Base-by-base conservation (phyloP, 1,140 invertebrate genomes). In the Neodiprion fabricii region DNA sequence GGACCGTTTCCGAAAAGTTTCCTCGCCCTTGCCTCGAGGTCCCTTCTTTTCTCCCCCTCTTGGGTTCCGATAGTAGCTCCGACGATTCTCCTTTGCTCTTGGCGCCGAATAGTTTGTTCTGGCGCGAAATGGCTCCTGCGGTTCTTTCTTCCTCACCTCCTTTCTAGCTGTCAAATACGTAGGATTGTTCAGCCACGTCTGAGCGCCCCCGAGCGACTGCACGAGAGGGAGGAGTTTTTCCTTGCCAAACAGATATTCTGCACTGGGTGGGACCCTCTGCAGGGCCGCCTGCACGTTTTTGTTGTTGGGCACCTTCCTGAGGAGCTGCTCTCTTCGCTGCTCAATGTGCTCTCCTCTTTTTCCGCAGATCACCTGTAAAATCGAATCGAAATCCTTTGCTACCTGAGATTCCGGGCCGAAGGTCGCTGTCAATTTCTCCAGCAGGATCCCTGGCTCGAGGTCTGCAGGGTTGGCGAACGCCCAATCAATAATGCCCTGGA, bases 281-380 rank as follows among this genome's bases (percentile, higher is more conserved):
- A 77, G 61, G 17, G 50, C 69, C 65, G 76, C 70, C 68, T 77
- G 71, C 7, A 74, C 23, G 21, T 67, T 71, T 12, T 47, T 9
- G 68, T 47, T 9, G 68, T 73, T 76, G 21, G 10, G 67, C 28
- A 67, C 65, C 21, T 71, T 67, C 17, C 47, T 67, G 12, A 77
- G 47, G 66, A 78, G 70, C 10, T 68, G 48, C 23, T 79, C 75
- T 8, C 80, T 67, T 53, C 79, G 48, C 14, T 69, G 21, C 48
- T 80, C 78, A 9, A 79, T 74, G 47, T 78, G 79, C 70, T 80
- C 74, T 5, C 76, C 66, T 8, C 79, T 69, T 77, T 76, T 78
- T 7, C 77, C 78, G 77, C 78, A 76, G 40, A 79, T 69, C 49
- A 79, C 71, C 49, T 78, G 78, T 73, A 76, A 76, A 12, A 67